Evolutionary conservation across 2,113 vertebrate genomes (phyloP).

Genomic region (Xiphorhynchus elegans): DNA sequence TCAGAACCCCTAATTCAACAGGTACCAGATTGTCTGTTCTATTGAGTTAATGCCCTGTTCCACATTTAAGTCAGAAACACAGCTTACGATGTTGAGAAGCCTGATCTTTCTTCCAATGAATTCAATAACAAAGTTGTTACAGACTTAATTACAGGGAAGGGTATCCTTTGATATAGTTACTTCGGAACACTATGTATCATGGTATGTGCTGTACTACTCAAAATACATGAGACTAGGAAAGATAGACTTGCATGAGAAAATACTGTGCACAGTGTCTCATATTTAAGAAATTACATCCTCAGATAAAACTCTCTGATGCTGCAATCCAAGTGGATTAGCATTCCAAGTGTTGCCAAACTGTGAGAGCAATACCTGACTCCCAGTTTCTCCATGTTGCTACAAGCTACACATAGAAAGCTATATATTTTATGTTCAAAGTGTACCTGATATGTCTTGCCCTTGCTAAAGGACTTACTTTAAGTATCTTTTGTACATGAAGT

Average conservation of each 20-base stretch:
- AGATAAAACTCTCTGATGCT: fast-evolving
- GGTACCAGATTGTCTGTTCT: not conserved
- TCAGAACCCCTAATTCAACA: not conserved
- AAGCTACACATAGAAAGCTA: not conserved
- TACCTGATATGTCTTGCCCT: not conserved
- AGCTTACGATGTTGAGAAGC: not conserved
- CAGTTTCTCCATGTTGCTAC: not conserved
- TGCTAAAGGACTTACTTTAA: not conserved
- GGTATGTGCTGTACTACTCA: not conserved
- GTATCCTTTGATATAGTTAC: not conserved
- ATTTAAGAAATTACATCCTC: not conserved
- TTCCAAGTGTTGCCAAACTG: not conserved
- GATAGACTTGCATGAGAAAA: not conserved
- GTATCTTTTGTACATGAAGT: not conserved
- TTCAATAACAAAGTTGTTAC: not conserved
- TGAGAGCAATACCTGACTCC: not conserved
- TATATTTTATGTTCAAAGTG: not conserved
- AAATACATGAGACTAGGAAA: not conserved
- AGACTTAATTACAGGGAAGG: not conserved
- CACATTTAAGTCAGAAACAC: not conserved
- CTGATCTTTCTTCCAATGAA: not conserved
- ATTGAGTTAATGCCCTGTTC: not conserved
- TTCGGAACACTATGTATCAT: not conserved
- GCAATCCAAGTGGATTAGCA: not conserved
- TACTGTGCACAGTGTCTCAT: not conserved